phyloP scores from a whole-genome alignment of 2,888 invertebrate species.

The Alentia gelatinosa region DNA sequence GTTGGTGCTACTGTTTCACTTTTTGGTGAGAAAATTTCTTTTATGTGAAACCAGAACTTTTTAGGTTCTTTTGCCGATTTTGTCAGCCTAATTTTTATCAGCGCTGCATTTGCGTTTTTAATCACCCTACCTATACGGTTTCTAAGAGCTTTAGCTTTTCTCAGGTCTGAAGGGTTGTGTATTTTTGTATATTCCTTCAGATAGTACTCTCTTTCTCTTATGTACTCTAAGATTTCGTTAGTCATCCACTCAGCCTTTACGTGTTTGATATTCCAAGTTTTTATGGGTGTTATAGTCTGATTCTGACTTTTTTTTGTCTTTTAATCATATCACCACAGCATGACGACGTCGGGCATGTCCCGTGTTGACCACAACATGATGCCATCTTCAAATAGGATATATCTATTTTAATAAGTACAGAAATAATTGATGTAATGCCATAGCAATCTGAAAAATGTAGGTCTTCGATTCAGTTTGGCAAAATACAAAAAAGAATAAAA shows the following conservation, averaged over 20 bases:
- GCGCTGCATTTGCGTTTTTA: background rate
- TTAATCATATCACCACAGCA: too few species aligned
- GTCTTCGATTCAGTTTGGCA: too few species aligned
- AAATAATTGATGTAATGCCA: too few species aligned
- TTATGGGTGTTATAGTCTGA: too few species aligned
- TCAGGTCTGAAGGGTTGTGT: background rate
- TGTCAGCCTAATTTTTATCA: background rate
- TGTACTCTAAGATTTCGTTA: background rate
- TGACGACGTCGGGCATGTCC: too few species aligned
- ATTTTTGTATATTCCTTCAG: background rate
- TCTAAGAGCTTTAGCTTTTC: background rate
- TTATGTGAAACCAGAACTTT: background rate
- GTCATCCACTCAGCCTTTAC: background rate
- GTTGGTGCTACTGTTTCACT: background rate
- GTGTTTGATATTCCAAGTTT: background rate
- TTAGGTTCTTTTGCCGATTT: background rate
- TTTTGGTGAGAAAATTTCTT: background rate
- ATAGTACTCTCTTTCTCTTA: background rate
- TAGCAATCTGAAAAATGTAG: too few species aligned
- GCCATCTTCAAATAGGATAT: too few species aligned
- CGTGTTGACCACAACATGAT: too few species aligned
- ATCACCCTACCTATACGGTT: background rate
- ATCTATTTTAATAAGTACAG: too few species aligned
- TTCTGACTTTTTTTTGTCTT: too few species aligned
- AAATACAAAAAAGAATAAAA: too few species aligned